Evolutionary conservation across 2,113 vertebrate species (phyloP), one percentile per base, ranked within the genome.

Genomic region (Phalacrocorax aristotelis): DNA sequence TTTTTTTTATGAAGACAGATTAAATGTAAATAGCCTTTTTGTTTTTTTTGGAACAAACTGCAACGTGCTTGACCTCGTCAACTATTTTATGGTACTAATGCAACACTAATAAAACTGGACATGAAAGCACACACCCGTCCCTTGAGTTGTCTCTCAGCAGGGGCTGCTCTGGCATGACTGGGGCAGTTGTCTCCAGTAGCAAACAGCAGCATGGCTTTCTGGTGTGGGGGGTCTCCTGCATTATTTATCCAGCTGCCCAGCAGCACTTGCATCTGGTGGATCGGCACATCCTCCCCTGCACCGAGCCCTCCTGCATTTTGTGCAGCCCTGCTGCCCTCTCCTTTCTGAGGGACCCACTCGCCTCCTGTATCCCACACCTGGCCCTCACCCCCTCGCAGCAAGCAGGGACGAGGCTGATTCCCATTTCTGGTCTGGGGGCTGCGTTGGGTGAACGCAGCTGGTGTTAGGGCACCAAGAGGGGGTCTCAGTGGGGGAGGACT

Each of bases 51-150:
- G 79, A 97, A 93, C 94, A 95, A 97, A 95, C 87, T 38, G 82
- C 95, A 98, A 96, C 82, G 34, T 90, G 62, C 52, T 97, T 51
- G 62, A 96, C 98, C 95, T 96, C 95, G 76, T 97, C 96, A 97
- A 97, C 95, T 95, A 92, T 93, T 97, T 95, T 88, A 98, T 95
- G 98, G 97, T 98, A 98, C 98, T 98, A 98, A 96, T 92, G 97
- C 97, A 94, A 97, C 97, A 98, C 97, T 98, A 98, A 98, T 97
- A 98, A 98, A 98, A 95, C 96, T 89, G 97, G 96, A 97, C 91
- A 85, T 94, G 94, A 97, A 97, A 98, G 95, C 97, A 97, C 96
- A 96, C 40, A 81, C 76, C 89, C 2, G 48, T 90, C 32, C 96
- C 83, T 83, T 29, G 91, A 72, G 68, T 97, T 0, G 1, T 96